Conservation (phyloP, 2,888 invertebrate genomes). For the Habroteleia sp. region DNA sequence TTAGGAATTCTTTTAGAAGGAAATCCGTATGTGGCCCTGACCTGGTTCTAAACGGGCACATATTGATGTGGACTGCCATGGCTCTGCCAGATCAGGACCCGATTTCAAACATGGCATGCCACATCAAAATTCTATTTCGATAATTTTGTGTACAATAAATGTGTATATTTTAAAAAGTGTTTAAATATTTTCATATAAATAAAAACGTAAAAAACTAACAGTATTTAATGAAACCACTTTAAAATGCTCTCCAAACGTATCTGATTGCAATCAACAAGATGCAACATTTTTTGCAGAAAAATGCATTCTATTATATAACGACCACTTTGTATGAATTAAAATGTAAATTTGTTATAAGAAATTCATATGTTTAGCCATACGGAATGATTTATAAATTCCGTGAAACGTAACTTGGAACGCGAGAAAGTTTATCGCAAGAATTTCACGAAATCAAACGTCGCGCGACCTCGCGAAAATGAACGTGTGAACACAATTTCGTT, state of each 20-base stretch:
- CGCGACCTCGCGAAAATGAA: conserved; percentile 22
- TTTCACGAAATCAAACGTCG: conserved; percentile 25
- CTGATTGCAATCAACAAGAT: neutral
- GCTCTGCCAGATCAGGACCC: too few relatives aligned
- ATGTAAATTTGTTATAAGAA: conserved; percentile 35
- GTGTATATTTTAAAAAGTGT: too few relatives aligned
- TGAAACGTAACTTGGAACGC: conserved; percentile 6
- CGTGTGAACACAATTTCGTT: conserved; percentile 39
- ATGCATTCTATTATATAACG: conserved; percentile 3
- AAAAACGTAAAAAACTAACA: too few relatives aligned
- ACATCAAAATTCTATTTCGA: too few relatives aligned
- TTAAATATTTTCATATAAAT: too few relatives aligned
- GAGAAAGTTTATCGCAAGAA: conserved; percentile 29
- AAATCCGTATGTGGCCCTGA: too few relatives aligned
- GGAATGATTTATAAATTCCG: conserved; percentile 12
- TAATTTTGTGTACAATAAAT: too few relatives aligned
- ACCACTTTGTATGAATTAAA: conserved; percentile 2
- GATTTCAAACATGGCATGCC: too few relatives aligned
- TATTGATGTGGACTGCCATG: too few relatives aligned
- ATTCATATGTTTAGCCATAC: conserved; percentile 17
- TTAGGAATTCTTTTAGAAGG: too few relatives aligned
- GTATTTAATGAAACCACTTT: too few relatives aligned
- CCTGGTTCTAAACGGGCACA: too few relatives aligned
- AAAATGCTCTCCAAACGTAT: neutral
- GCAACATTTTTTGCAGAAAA: conserved; percentile 6